Base-by-base conservation (phyloP, 2,797 vertebrate genomes). In the Sebastes hopkinsi region DNA sequence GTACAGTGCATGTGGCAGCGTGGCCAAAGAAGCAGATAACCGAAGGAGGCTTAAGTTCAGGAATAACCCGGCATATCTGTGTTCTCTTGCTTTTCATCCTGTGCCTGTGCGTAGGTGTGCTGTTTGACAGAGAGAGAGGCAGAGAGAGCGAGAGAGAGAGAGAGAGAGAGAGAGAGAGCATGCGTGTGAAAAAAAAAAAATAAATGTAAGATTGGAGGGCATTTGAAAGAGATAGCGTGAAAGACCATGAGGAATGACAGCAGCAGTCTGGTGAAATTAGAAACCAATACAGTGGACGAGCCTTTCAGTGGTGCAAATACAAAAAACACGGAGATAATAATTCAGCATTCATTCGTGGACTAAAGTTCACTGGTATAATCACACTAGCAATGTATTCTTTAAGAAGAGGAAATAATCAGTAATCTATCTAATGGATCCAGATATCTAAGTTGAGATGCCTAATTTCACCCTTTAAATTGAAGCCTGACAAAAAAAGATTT, bases 1-100 rank as follows among this genome's bases (percentile, higher is more conserved):
- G 84, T 83, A 84, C 84, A 80, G 88, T 88, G 80, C 81, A 88
- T 78, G 80, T 75, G 73, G 82, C 79, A 70, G 85, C 27, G 8
- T 75, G 73, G 75, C 87, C 85, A 88, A 85, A 81, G 78, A 13
- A 42, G 65, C 55, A 83, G 87, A 87, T 80, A 87, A 85, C 82
- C 68, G 76, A 80, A 79, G 61, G 60, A 84, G 65, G 79, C 80
- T 90, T 82, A 80, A 62, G 56, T 84, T 88, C 62, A 80, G 78
- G 87, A 89, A 90, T 87, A 93, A 81, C 78, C 74, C 34, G 1
- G 60, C 36, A 67, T 61, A 72, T 79, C 52, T 79, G 54, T 74
- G 70, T 78, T 80, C 61, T 80, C 67, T 54, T 25, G 29, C 50
- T 55, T 56, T 77, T 70, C 30, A 38, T 77, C 67, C 23, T 65